phyloP scores from a whole-genome alignment of 2,888 invertebrate species.

The Stomorhina lunata region DNA sequence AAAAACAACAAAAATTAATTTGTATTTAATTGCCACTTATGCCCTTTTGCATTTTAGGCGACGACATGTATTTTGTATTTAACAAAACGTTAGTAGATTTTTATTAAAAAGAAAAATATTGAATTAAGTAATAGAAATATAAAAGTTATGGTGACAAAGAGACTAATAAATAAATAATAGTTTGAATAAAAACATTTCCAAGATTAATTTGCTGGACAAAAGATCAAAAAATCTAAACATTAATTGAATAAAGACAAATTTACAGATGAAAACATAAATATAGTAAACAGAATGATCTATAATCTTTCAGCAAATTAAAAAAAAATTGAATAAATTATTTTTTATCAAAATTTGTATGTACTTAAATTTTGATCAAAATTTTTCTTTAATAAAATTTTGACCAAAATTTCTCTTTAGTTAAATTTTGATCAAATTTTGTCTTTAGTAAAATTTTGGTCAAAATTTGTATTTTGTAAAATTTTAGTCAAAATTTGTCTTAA shows the following conservation, averaged over 20 bases:
- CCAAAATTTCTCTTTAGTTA: no score
- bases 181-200: slow-evolving; percentile 19
- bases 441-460: not conserved
- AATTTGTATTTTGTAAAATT: not conserved
- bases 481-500: not conserved
- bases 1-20: no score
- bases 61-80: no score
- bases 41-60: no score
- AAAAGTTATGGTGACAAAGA: slow-evolving; percentile 6
- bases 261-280: not conserved
- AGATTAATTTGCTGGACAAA: slow-evolving; percentile 53
- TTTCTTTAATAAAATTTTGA: not conserved
- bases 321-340: no score
- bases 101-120: not conserved
- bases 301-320: no score
- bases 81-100: not conserved
- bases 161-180: not conserved
- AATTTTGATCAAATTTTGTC: no score
- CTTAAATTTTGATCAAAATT: not conserved
- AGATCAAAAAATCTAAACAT: slow-evolving; percentile 23
- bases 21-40: no score
- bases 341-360: not conserved
- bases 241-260: slow-evolving; percentile 12
- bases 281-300: not conserved
- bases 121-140: not conserved